Base-by-base conservation (phyloP, 2,113 vertebrate genomes). In the Nyctibius bracteatus region DNA sequence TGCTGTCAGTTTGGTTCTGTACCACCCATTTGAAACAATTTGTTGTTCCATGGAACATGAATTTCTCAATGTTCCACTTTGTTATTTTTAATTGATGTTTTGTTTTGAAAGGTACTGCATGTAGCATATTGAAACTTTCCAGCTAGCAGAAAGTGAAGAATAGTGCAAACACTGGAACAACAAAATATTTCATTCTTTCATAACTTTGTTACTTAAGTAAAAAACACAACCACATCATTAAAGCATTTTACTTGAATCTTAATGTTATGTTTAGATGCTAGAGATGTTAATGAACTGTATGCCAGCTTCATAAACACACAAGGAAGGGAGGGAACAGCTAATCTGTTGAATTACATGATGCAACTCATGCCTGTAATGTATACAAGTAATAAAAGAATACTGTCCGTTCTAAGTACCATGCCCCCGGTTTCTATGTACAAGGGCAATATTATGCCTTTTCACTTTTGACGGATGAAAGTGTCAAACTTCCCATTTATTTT, bases 21-120 rank as follows among this genome's bases (percentile, higher is more conserved):
- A 89, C 57, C 37, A 66, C 41, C 0, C 0, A 71, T 97, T 83
- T 91, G 68, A 90, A 94, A 71, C 65, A 78, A 89, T 82, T 78
- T 70, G 74, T 43, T 93, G 74, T 92, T 93, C 87, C 65, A 37
- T 47, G 58, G 63, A 95, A 94, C 79, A 82, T 20, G 41, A 90
- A 85, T 47, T 83, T 81, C 73, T 90, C 66, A 68, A 0, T 81
- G 74, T 93, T 93, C 68, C 31, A 72, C 51, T 86, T 75, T 90
- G 47, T 62, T 92, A 86, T 90, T 96, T 96, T 95, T 95, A 89
- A 96, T 94, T 80, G 49, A 55, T 70, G 66, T 83, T 95, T 95
- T 88, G 82, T 91, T 95, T 92, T 96, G 94, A 80, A 94, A 94
- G 78, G 62, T 84, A 87, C 80, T 83, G 87, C 49, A 83, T 91